A percentile compares a stretch with the other conserved stretches of the same genome.
Evolutionary conservation across 2,888 invertebrate species (phyloP).

Genomic region (Coelinius sp.): DNA sequence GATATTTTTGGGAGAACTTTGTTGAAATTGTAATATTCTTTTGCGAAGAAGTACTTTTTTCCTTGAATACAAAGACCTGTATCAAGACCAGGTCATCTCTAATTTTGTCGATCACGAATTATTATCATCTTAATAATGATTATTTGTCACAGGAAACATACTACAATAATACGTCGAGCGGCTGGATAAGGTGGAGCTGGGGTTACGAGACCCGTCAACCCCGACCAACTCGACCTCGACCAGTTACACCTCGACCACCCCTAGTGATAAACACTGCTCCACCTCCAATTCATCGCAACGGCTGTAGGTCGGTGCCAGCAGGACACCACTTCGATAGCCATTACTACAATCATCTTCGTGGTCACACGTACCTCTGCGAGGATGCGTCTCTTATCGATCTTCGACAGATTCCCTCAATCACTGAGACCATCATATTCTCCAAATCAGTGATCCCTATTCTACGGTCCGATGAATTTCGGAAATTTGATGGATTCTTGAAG

Average conservation of each 20-base stretch:
- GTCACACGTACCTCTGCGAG: conserved; percentile 50
- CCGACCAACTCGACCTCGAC: conserved; percentile 24
- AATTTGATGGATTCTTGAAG: conserved; percentile 53
- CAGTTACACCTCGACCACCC: conserved; percentile 30
- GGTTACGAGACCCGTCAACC: conserved; percentile 41
- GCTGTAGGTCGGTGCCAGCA: conserved; percentile 28
- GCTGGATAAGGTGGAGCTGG: conserved; percentile 54
- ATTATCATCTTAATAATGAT: neutral
- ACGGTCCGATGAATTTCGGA: conserved; percentile 48
- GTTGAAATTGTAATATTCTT: no score
- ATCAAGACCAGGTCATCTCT: neutral
- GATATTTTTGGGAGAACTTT: no score
- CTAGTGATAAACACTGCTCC: conserved; percentile 20
- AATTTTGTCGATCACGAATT: neutral
- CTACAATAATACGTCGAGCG: conserved; percentile 37
- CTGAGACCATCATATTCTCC: conserved; percentile 49
- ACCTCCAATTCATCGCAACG: conserved; percentile 24
- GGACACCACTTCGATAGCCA: conserved; percentile 26
- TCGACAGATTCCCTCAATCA: conserved; percentile 44
- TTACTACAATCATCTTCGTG: conserved; percentile 29
- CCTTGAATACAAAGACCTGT: no score
- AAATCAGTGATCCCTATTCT: conserved; percentile 52
- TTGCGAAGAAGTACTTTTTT: no score
- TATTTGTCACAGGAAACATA: conserved; percentile 9
- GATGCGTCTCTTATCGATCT: conserved; percentile 51